phyloP scores from a whole-genome alignment of 2,797 vertebrate genomes.

The Crypturellus tataupa region DNA sequence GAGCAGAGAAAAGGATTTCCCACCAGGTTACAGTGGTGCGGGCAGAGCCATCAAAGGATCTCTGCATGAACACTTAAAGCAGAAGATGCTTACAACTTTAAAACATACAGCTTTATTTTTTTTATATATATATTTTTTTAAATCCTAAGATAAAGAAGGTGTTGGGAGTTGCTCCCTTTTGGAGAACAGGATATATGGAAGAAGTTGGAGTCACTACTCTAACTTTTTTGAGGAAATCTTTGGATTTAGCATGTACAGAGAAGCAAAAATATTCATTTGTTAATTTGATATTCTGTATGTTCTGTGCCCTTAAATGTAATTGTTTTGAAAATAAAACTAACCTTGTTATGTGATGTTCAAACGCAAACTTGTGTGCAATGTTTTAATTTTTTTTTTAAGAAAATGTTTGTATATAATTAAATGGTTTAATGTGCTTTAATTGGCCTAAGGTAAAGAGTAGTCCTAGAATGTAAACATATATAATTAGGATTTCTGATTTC shows the following conservation, averaged over 20 bases:
- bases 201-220: slow-evolving; percentile 35
- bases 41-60: slow-evolving; percentile 10
- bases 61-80: slow-evolving; percentile 26
- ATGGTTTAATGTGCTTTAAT: slow-evolving; percentile 81
- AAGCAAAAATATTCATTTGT: slow-evolving; percentile 60
- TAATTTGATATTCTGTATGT: slow-evolving; percentile 64
- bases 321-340: slow-evolving; percentile 76
- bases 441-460: slow-evolving; percentile 78
- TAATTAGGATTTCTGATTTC: slow-evolving; percentile 80
- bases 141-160: slow-evolving; percentile 67
- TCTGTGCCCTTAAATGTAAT: slow-evolving; percentile 76
- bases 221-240: slow-evolving; percentile 60
- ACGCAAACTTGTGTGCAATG: slow-evolving; percentile 73
- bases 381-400: slow-evolving; percentile 59
- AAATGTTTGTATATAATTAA: slow-evolving; percentile 77
- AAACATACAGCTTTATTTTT: slow-evolving; percentile 75
- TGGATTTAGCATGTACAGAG: slow-evolving; percentile 72
- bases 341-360: slow-evolving; percentile 73
- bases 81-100: slow-evolving; percentile 53
- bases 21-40: not conserved
- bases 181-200: slow-evolving; percentile 26
- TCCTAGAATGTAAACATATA: slow-evolving; percentile 79
- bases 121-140: slow-evolving; percentile 76
- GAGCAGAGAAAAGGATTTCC: not conserved
- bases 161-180: slow-evolving; percentile 45